Evolutionary conservation across 2,113 vertebrate species (phyloP).

Genomic region (Morphnarchus princeps): DNA sequence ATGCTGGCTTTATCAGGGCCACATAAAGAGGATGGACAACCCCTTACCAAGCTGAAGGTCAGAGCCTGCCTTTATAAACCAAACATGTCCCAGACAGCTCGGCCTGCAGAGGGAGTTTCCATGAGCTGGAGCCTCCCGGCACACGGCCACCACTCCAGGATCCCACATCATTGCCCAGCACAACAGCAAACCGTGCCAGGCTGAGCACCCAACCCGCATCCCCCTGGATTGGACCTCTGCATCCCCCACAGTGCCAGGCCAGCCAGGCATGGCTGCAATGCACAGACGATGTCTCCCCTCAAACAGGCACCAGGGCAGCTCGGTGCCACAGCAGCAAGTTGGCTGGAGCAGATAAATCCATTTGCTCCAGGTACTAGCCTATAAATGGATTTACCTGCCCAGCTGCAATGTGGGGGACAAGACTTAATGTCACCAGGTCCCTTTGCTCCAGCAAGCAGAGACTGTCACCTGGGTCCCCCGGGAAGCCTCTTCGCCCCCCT

Average conservation of each 20-base stretch:
- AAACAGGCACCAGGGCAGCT: not conserved
- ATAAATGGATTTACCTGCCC: not conserved
- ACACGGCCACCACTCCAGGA: fast-evolving
- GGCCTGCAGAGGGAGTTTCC: constrained; percentile 10
- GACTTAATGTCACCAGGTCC: not conserved
- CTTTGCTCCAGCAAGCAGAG: not conserved
- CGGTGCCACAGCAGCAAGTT: not conserved
- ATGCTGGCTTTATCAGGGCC: not conserved
- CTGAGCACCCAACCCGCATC: not conserved
- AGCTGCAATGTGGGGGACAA: not conserved
- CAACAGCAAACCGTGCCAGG: fast-evolving
- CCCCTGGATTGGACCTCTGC: not conserved
- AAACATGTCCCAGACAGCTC: not conserved
- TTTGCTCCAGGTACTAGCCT: not conserved
- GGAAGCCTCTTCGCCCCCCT: not conserved
- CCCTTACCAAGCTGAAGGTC: not conserved
- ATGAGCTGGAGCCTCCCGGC: not conserved
- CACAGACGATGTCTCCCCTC: not conserved
- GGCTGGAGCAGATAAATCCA: not conserved
- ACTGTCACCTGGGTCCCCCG: not conserved
- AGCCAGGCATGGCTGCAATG: fast-evolving
- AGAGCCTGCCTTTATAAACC: not conserved
- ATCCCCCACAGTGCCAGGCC: fast-evolving
- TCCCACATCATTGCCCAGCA: not conserved
- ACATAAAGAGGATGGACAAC: not conserved